These are phyloP conservation scores for Pseudococcus viburni DNA, from an alignment of 2,888 invertebrate species.

Conservation along the genomic window DNA sequence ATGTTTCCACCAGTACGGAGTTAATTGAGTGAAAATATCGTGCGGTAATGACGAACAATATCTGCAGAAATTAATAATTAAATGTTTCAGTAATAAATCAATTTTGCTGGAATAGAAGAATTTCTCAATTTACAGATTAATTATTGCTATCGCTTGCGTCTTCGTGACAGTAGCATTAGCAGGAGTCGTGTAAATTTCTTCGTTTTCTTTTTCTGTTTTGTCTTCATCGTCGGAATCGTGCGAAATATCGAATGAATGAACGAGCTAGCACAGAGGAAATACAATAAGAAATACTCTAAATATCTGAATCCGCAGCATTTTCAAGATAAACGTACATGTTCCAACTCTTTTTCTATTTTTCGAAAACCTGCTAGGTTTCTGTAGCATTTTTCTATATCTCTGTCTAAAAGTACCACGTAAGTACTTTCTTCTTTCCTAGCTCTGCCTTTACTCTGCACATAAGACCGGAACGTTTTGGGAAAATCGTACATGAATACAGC, in stretches of 20 bases:
- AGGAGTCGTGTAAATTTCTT: constrained; percentile 24
- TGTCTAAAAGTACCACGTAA: constrained; percentile 71
- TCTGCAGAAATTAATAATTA: constrained; percentile 69
- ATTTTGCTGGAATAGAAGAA: neutral
- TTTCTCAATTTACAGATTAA: neutral
- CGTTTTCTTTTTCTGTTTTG: neutral
- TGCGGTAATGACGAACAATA: constrained; percentile 86
- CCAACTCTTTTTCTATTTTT: constrained; percentile 71
- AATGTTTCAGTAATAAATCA: neutral
- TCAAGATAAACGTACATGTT: constrained; percentile 69
- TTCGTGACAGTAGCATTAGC: neutral
- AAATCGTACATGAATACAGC: constrained; percentile 83
- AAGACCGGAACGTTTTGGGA: constrained; percentile 82
- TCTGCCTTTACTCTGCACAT: constrained; percentile 92
- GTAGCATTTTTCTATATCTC: neutral
- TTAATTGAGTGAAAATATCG: constrained; percentile 83
- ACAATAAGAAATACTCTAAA: neutral
- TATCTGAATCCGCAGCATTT: neutral
- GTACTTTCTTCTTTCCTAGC: constrained; percentile 80
- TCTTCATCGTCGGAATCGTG: neutral
- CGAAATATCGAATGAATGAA: constrained; percentile 29
- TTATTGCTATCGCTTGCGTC: constrained; percentile 16
- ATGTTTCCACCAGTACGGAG: constrained; percentile 75
- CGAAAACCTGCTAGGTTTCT: constrained; percentile 65
- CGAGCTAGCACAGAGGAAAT: neutral